phyloP scores from a whole-genome alignment of 1,140 invertebrate genomes.

The Oscheius sp. region DNA sequence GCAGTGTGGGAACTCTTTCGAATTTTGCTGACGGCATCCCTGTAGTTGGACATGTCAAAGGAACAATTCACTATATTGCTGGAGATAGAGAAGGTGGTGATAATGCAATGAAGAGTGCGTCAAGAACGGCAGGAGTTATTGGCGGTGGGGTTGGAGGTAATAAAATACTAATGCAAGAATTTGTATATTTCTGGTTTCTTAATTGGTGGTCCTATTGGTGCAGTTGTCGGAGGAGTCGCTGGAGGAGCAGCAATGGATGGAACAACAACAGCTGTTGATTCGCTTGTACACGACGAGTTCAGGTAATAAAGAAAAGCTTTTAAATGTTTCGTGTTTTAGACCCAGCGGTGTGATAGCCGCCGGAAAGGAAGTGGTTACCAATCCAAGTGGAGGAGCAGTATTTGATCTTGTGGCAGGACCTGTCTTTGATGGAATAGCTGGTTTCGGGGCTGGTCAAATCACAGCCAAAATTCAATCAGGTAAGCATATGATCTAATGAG shows the following conservation, averaged over 20 bases:
- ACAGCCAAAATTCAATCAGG: background rate
- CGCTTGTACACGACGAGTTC: background rate
- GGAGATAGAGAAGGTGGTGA: background rate
- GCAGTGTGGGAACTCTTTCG: background rate
- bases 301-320: background rate
- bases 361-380: background rate
- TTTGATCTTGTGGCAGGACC: slow-evolving; percentile 2
- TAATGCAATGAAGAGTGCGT: background rate
- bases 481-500: too few relatives aligned
- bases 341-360: background rate
- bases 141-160: slow-evolving; percentile 8
- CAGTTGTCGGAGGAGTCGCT: slow-evolving; percentile 6
- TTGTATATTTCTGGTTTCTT: background rate
- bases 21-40: slow-evolving; percentile 13
- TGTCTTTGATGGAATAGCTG: slow-evolving; percentile 8
- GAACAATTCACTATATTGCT: slow-evolving; percentile 2
- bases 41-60: slow-evolving; percentile 15
- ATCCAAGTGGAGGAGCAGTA: background rate
- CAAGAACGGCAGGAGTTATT: slow-evolving; percentile 1
- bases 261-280: background rate
- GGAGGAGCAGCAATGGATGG: slow-evolving; percentile 14
- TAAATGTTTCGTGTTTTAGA: background rate
- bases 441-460: slow-evolving; percentile 1
- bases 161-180: background rate
- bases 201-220: background rate